These are phyloP conservation scores for Heliconius charithonia DNA, from an alignment of 2,888 invertebrate genomes.

Conservation along the genomic window DNA sequence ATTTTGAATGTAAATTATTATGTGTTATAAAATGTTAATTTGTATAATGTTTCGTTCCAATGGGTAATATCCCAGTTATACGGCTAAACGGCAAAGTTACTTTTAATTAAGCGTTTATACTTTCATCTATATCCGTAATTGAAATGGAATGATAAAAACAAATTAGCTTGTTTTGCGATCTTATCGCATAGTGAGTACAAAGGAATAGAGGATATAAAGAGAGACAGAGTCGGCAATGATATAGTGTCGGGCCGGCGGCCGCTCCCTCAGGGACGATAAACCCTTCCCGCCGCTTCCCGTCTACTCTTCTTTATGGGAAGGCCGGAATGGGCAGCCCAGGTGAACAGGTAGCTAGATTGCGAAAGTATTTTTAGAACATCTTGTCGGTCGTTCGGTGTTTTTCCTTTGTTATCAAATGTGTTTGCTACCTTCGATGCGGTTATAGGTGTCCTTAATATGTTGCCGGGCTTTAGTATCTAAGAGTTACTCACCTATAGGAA, in stretches of 20 bases:
- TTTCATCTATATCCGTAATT: slow-evolving; percentile 24
- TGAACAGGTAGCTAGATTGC: slow-evolving; percentile 82
- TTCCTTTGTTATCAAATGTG: slow-evolving; percentile 82
- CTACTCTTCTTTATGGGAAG: slow-evolving; percentile 83
- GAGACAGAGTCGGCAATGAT: slow-evolving; percentile 81
- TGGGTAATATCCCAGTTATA: background rate
- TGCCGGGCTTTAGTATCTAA: slow-evolving; percentile 53
- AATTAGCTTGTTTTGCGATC: slow-evolving; percentile 70
- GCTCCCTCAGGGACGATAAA: slow-evolving; percentile 82
- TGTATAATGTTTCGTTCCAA: background rate
- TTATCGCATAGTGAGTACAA: slow-evolving; percentile 67
- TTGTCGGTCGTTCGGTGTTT: slow-evolving; percentile 80
- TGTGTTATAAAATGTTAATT: slow-evolving; percentile 15
- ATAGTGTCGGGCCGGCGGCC: slow-evolving; percentile 79
- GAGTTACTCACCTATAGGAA: slow-evolving; percentile 40
- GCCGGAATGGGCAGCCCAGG: slow-evolving; percentile 81
- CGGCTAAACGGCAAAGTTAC: background rate
- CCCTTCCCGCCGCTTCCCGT: slow-evolving; percentile 80
- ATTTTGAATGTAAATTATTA: slow-evolving; percentile 41
- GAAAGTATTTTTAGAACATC: slow-evolving; percentile 83
- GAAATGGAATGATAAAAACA: slow-evolving; percentile 49
- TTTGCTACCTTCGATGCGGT: slow-evolving; percentile 62
- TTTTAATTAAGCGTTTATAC: slow-evolving; percentile 3
- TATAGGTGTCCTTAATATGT: slow-evolving; percentile 63
- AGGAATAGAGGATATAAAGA: slow-evolving; percentile 68